Evolutionary conservation across 2,888 invertebrate species (phyloP).

Genomic region (Caenorhabditis sulstoni): DNA sequence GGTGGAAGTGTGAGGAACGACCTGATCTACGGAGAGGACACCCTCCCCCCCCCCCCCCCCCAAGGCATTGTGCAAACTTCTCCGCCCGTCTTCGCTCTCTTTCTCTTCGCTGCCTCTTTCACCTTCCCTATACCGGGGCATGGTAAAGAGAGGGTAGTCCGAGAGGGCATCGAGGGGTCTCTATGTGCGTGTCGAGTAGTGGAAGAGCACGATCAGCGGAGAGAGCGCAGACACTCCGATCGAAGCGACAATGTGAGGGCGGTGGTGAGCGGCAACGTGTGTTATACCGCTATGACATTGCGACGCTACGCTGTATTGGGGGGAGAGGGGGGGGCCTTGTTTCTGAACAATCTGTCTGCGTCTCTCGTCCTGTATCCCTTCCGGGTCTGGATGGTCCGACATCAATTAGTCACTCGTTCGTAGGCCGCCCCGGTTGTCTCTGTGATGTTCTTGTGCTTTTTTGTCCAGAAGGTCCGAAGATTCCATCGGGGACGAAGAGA

Average conservation of each 20-base stretch:
- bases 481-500: too few relatives aligned
- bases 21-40: conserved; percentile 22
- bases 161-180: conserved; percentile 34
- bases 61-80: conserved; percentile 56
- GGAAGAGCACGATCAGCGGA: conserved; percentile 23
- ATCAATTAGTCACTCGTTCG: conserved; percentile 32
- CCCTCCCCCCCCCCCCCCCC: not conserved
- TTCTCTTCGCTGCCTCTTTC: not conserved
- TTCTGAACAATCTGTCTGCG: conserved; percentile 33
- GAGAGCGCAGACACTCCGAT: conserved; percentile 33
- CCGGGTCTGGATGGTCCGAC: conserved; percentile 28
- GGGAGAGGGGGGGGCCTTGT: too few relatives aligned
- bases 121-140: conserved; percentile 31
- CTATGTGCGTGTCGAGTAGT: conserved; percentile 43
- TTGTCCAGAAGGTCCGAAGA: too few relatives aligned
- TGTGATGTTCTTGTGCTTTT: not conserved
- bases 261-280: conserved; percentile 47
- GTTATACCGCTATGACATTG: conserved; percentile 57
- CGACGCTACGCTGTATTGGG: conserved; percentile 21
- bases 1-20: conserved; percentile 50
- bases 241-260: conserved; percentile 28
- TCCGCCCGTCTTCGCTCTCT: conserved; percentile 10
- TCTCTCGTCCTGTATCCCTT: conserved; percentile 12
- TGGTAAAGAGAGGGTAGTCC: conserved; percentile 33
- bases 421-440: not conserved